Base-by-base conservation (phyloP, 2,113 vertebrate species). In the Ursus arctos region DNA sequence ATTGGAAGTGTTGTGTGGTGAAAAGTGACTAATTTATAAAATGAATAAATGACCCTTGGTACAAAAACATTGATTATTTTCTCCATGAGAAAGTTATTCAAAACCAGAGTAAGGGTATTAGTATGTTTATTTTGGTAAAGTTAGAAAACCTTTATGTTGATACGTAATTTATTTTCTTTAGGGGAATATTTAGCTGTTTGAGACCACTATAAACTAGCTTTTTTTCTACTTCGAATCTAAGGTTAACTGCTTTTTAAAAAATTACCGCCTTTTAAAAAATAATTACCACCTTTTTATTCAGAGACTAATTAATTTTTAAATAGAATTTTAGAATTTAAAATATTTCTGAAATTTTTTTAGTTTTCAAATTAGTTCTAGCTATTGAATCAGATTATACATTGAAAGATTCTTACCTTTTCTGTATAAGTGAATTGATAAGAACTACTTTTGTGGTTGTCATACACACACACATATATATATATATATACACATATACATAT, bases 21-120 rank as follows among this genome's bases (percentile, higher is more conserved):
- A 93, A 87, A 93, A 92, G 26, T 80, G 82, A 93, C 13, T 89
- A 24, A 87, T 77, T 94, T 83, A 79, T 91, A 51, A 96, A 91
- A 87, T 49, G 21, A 91, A 95, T 95, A 93, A 93, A 55, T 95
- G 51, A 80, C 31, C 85, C 16, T 76, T 95, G 18, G 21, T 77
- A 86, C 10, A 71, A 65, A 92, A 97, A 33, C 22, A 77, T 47
- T 84, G 19, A 28, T 90, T 57, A 63, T 92, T 88, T 92, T 92
- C 28, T 31, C 6, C 26, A 76, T 79, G 95, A 91, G 86, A 91
- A 72, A 76, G 71, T 88, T 94, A 81, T 72, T 94, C 9, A 94
- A 67, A 94, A 94, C 49, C 22, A 88, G 40, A 14, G 1, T 95
- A 82, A 80, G 16, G 71, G 55, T 88, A 11, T 74, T 94, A 49